phyloP scores from a whole-genome alignment of 2,797 vertebrate genomes.

The Phylloscopus collybita region DNA sequence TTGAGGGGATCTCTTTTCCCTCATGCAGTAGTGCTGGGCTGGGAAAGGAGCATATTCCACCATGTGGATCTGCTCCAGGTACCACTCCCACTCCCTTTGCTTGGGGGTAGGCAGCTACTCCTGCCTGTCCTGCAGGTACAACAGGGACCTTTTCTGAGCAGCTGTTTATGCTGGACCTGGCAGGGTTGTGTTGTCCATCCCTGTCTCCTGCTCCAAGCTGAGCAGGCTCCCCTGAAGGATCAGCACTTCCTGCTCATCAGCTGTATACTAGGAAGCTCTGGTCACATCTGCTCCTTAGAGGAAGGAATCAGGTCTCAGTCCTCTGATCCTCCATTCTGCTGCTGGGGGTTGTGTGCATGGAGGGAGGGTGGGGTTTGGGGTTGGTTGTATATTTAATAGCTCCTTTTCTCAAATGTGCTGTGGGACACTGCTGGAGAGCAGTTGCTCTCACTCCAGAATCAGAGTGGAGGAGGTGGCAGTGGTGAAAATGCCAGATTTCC shows the following conservation, averaged over 20 bases:
- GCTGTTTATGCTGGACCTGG: neutral
- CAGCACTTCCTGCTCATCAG: neutral
- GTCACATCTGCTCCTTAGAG: neutral
- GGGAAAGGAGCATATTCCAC: neutral
- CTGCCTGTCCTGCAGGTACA: neutral
- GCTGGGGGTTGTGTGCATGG: neutral
- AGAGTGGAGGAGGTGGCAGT: neutral
- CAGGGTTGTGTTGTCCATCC: neutral
- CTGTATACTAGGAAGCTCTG: neutral
- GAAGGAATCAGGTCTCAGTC: neutral
- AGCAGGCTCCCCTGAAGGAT: neutral
- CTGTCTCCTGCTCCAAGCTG: accelerated
- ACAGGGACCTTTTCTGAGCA: neutral
- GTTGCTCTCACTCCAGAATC: neutral
- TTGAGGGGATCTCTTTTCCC: neutral
- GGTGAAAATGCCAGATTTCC: neutral
- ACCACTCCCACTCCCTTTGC: neutral
- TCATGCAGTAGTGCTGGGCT: neutral
- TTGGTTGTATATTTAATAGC: neutral
- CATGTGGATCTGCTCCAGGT: neutral
- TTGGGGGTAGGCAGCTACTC: neutral
- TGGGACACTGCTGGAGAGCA: neutral
- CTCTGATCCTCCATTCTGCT: neutral
- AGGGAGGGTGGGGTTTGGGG: neutral
- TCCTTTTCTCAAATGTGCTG: neutral